Conservation (phyloP, 2,888 invertebrate species). For the Lycocerus yunnanus region DNA sequence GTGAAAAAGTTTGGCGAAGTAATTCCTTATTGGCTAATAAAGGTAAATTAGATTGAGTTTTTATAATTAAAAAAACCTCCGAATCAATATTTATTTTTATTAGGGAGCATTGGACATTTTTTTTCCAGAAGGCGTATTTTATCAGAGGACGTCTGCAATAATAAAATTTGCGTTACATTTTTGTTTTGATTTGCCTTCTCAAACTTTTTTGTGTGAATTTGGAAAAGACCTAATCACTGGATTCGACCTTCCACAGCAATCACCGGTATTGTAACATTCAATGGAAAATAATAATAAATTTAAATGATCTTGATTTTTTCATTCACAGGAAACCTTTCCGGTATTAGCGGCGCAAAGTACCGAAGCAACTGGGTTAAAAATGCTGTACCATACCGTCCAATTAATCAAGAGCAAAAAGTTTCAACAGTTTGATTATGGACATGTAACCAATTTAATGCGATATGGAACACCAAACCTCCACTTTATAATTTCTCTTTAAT, state of each 20-base stretch:
- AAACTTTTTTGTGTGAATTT: conserved; percentile 28
- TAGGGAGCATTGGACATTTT: neutral
- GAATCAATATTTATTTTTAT: neutral
- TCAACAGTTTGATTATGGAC: conserved; percentile 62
- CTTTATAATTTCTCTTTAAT: conserved; percentile 64
- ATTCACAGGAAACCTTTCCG: conserved; percentile 50
- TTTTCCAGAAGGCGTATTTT: neutral
- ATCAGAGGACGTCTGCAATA: neutral
- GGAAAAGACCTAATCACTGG: conserved; percentile 14
- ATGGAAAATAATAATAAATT: neutral
- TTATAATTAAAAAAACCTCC: neutral
- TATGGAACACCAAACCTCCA: conserved; percentile 61
- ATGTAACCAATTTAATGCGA: conserved; percentile 55
- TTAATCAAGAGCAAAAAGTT: conserved; percentile 52
- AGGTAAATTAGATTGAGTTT: neutral
- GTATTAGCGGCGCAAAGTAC: conserved; percentile 49
- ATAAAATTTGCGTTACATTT: neutral
- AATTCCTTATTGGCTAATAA: neutral
- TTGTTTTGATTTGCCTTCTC: conserved; percentile 24
- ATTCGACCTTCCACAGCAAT: conserved; percentile 26
- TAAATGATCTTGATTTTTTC: conserved; percentile 2
- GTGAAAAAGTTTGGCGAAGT: neutral
- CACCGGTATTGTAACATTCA: conserved; percentile 22
- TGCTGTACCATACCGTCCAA: conserved; percentile 45
- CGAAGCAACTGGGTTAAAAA: conserved; percentile 49